These are phyloP conservation scores for Oligia latruncula DNA, from an alignment of 2,888 invertebrate genomes.

Conservation along the genomic window DNA sequence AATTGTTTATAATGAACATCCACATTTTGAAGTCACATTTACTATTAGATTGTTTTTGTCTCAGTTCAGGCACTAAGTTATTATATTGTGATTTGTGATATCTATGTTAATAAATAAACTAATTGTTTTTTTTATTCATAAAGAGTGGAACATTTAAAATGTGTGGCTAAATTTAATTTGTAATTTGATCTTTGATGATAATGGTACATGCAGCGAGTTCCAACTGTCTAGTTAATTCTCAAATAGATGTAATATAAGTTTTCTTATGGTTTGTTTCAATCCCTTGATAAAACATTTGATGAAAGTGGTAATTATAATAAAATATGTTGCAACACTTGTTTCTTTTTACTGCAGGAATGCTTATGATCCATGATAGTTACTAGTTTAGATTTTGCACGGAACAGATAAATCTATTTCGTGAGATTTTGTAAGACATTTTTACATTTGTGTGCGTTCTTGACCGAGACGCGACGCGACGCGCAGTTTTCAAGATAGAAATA, in stretches of 20 bases:
- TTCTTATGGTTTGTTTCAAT: conserved; percentile 80
- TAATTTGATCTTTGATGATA: conserved; percentile 54
- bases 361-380: neutral
- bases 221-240: conserved; percentile 73
- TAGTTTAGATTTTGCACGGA: neutral
- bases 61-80: conserved; percentile 64
- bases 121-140: conserved; percentile 51
- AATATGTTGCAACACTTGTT: conserved; percentile 81
- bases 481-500: too few species aligned
- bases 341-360: conserved; percentile 34
- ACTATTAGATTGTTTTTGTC: conserved; percentile 55
- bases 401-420: too few species aligned
- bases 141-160: conserved; percentile 55
- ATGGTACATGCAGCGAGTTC: conserved; percentile 65
- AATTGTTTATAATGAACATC: conserved; percentile 30
- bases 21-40: conserved; percentile 32
- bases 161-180: conserved; percentile 61
- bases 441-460: too few species aligned
- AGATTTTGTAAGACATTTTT: neutral
- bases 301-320: conserved; percentile 84
- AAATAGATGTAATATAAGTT: conserved; percentile 74
- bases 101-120: conserved; percentile 65
- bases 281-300: conserved; percentile 78
- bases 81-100: conserved; percentile 70
- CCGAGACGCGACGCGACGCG: too few species aligned